Percentiles rank a stretch among this genome's conserved stretches.
phyloP scores from a whole-genome alignment of 1,140 invertebrate genomes.

The Cyclina sinensis region DNA sequence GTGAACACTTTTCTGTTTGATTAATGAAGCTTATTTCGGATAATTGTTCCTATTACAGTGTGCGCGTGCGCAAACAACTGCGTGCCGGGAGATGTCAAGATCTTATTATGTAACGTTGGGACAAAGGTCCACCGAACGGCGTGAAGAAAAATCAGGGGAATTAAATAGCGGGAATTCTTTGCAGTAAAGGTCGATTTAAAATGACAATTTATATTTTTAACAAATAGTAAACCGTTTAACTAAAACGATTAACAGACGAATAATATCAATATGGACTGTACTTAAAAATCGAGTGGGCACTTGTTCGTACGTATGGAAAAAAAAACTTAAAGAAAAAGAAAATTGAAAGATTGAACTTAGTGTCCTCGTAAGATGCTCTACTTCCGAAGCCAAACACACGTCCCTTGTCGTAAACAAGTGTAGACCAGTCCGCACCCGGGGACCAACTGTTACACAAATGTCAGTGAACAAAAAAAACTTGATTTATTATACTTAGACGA shows the following conservation, averaged over 20 bases:
- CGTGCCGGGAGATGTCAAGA: slow-evolving; percentile 15
- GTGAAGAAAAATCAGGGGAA: no score
- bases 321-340: no score
- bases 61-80: neutral
- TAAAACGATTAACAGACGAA: no score
- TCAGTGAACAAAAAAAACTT: slow-evolving; percentile 13
- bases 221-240: no score
- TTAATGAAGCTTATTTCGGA: slow-evolving; percentile 27
- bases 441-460: slow-evolving; percentile 6
- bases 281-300: no score
- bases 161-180: no score
- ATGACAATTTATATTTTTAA: no score
- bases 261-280: no score
- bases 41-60: neutral
- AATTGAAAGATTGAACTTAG: no score
- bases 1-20: slow-evolving; percentile 1
- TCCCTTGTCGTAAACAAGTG: neutral
- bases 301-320: no score
- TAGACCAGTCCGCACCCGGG: neutral
- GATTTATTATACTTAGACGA: neutral
- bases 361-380: neutral
- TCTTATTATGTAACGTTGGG: slow-evolving; percentile 1
- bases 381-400: neutral
- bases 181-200: no score
- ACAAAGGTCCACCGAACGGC: no score